Conservation (phyloP, 2,888 invertebrate genomes). For the Eupithecia pulchellata region DNA sequence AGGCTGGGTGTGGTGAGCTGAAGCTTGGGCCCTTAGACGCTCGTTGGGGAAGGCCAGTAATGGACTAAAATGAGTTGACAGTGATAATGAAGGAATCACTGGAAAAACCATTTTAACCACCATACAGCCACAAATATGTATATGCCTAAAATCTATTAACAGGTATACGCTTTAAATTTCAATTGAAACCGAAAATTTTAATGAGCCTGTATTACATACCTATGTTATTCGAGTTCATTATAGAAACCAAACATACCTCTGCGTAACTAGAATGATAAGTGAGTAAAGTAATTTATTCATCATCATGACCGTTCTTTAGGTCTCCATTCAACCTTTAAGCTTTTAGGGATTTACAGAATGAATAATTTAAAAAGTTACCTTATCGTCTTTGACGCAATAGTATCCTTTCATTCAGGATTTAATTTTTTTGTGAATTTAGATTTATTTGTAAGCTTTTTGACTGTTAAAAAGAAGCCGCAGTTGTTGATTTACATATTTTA, state of each 20-base stretch:
- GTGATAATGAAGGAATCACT: background rate
- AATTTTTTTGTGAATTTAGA: conserved; percentile 11
- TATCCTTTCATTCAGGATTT: conserved; percentile 2
- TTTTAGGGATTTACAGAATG: background rate
- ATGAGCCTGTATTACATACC: background rate
- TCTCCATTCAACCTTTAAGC: background rate
- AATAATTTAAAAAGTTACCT: conserved; percentile 7
- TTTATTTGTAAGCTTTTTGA: conserved; percentile 12
- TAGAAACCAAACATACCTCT: background rate
- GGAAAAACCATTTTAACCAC: too few relatives aligned
- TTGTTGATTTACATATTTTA: background rate
- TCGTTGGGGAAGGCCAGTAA: background rate
- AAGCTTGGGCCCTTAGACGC: background rate
- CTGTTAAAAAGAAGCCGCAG: background rate
- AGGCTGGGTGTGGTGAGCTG: background rate
- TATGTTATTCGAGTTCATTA: background rate
- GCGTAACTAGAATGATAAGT: background rate
- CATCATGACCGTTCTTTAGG: background rate
- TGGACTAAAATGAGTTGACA: background rate
- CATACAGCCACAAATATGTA: too few relatives aligned
- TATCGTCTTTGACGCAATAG: conserved; percentile 4
- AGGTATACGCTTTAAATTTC: background rate
- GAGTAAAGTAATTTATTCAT: background rate
- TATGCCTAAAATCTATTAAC: background rate
- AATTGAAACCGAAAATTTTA: background rate